Percentiles rank a stretch among this genome's conserved stretches.
phyloP scores from a whole-genome alignment of 2,797 vertebrate species.

The Tapera naevia region DNA sequence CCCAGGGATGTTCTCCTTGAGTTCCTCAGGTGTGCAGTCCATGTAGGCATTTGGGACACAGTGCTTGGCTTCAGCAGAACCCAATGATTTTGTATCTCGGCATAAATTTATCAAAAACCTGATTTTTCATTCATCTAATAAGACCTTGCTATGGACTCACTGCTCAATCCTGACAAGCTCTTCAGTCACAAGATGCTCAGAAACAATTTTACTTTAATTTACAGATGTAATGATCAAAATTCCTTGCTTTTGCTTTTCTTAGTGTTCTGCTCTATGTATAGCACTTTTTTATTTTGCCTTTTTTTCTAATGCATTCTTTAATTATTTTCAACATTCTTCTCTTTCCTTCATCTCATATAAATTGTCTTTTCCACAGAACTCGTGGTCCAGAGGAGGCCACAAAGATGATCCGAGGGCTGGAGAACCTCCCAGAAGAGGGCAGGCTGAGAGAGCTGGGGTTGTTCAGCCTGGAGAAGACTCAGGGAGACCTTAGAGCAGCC shows the following conservation, averaged over 20 bases:
- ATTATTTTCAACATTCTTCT: background rate
- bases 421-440: too few relatives aligned
- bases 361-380: background rate
- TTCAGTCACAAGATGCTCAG: background rate
- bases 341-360: background rate
- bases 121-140: background rate
- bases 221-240: background rate
- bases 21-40: background rate
- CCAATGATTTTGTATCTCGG: background rate
- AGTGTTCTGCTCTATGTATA: background rate
- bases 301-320: background rate
- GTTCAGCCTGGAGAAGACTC: too few relatives aligned
- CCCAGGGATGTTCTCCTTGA: background rate
- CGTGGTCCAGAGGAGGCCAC: too few relatives aligned
- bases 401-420: too few relatives aligned
- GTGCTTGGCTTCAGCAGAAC: background rate
- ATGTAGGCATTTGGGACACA: background rate
- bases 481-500: too few relatives aligned
- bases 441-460: too few relatives aligned
- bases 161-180: background rate
- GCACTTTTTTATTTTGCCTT: too few relatives aligned
- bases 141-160: fast-evolving
- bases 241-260: background rate
- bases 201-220: background rate
- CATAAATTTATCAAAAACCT: background rate